phyloP scores from a whole-genome alignment of 2,888 invertebrate species.

The Macrophya annulata region DNA sequence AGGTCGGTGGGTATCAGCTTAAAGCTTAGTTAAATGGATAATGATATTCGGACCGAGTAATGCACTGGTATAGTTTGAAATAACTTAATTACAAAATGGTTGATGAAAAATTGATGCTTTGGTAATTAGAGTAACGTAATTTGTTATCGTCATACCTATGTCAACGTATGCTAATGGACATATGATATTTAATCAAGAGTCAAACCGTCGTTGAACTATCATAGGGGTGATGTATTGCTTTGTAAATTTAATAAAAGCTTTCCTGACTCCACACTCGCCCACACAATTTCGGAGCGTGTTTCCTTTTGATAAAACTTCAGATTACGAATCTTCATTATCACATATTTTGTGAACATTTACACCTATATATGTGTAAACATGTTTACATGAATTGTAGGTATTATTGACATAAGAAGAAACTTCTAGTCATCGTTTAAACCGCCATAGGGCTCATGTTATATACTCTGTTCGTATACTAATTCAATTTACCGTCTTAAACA shows the following conservation, averaged over 20 bases:
- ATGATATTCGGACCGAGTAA: constrained; percentile 14
- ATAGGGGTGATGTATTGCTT: constrained; percentile 31
- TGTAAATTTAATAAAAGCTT: constrained; percentile 36
- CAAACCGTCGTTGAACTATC: background rate
- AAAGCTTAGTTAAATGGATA: constrained; percentile 3
- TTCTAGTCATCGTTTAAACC: background rate
- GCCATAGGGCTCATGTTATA: background rate
- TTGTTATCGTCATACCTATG: background rate
- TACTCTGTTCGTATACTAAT: background rate
- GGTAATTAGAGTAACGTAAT: background rate
- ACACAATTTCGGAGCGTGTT: background rate
- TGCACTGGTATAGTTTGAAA: background rate
- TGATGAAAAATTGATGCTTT: background rate
- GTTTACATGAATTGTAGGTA: background rate
- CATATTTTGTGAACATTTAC: background rate
- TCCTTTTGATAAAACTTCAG: background rate
- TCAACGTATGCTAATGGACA: background rate
- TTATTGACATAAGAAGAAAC: background rate
- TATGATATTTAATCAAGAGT: constrained; percentile 21
- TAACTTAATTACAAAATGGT: background rate
- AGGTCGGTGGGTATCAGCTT: background rate
- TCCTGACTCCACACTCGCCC: background rate
- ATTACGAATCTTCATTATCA: background rate
- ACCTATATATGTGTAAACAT: background rate
- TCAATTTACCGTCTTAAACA: background rate